Evolutionary conservation across 1,140 invertebrate genomes (phyloP), one percentile per base, ranked within the genome.

Genomic region (Drosophila elegans): DNA sequence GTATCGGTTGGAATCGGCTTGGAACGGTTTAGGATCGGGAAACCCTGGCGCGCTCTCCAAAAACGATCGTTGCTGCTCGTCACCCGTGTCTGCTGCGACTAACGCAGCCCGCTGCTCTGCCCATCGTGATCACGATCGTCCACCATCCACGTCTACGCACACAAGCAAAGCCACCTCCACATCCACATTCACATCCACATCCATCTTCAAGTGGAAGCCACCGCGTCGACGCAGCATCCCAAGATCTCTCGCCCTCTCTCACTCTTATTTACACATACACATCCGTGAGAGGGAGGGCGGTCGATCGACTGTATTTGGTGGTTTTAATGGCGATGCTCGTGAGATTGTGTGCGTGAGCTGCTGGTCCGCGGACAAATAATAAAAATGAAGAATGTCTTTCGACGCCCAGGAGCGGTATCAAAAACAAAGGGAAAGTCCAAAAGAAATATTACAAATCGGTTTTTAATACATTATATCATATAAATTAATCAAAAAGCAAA

Each of bases 1-100:
- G 60, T 25, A 45, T 68, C 64, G 45, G 36, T 42, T 32, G 36
- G 25, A 27, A 27, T 5, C 29, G 56, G 29, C 52, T n/a, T 16
- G 59, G n/a, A 29, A 38, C 57, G 59, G 36, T 59, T 57, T 48
- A 32, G 29, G 38, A 41, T 68, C 38, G 64, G 48, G 38, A 53
- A 60, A 41, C 38, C 16, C 59, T 56, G 39, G 27, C 56, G 38
- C 78, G 76, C 80, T 80, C 79, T 64, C 60, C 60, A 74, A 80
- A 62, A 86, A 86, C 82, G 66, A 56, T 90, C 81, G 86, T 90
- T 90, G 85, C 88, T 90, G 82, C 76, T 90, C 88, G 77, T 89
- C 85, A 90, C 81, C 86, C 88, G 88, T 90, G 74, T 79, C 82
- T 83, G 82, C 82, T 90, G 86, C 86, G 88, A 90, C 88, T 90